phyloP scores from a whole-genome alignment of 2,113 vertebrate genomes.

The Mobula birostris region DNA sequence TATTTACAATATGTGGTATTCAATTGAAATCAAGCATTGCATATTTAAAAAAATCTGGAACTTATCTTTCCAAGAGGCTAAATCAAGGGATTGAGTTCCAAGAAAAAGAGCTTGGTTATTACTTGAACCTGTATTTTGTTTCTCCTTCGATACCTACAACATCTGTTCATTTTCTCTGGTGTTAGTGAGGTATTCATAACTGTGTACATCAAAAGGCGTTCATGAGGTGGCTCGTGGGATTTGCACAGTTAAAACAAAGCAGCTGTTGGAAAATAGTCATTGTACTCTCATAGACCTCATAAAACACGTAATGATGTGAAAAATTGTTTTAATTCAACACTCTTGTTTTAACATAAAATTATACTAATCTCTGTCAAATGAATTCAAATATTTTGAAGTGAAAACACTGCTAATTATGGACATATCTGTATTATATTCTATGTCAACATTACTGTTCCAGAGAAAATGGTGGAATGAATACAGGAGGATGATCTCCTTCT shows the following conservation, averaged over 20 bases:
- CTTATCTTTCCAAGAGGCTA: neutral
- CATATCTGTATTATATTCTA: neutral
- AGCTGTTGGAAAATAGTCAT: conserved; percentile 22
- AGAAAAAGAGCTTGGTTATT: neutral
- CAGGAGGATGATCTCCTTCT: neutral
- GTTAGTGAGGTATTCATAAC: neutral
- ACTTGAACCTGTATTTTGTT: neutral
- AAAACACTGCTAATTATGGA: no score
- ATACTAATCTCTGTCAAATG: neutral
- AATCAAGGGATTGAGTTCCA: neutral
- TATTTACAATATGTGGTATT: neutral
- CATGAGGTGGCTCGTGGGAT: neutral
- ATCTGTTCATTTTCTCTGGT: neutral
- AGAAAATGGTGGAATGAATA: neutral
- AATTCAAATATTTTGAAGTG: neutral
- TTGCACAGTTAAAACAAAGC: conserved; percentile 2
- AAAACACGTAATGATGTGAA: conserved; percentile 24
- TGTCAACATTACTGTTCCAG: neutral
- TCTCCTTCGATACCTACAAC: neutral
- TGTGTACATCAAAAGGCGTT: conserved; percentile 5
- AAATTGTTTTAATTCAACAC: conserved; percentile 22
- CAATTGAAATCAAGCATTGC: neutral
- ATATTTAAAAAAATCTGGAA: neutral
- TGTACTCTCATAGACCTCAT: neutral
- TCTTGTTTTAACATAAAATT: conserved; percentile 2